phyloP scores from a whole-genome alignment of 2,113 vertebrate genomes.

The Trichechus manatus region DNA sequence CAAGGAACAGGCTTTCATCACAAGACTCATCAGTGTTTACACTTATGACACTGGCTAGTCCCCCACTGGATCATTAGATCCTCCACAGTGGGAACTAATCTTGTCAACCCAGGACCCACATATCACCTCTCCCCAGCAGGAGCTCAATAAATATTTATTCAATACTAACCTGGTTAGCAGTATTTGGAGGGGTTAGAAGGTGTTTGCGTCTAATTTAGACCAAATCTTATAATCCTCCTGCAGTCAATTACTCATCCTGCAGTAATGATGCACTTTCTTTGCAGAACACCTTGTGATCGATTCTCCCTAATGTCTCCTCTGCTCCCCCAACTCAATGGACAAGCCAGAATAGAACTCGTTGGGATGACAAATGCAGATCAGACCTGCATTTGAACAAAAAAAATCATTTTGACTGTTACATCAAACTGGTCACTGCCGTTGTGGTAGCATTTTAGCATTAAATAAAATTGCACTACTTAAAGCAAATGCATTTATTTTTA shows the following conservation, averaged over 20 bases:
- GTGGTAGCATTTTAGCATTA: background rate
- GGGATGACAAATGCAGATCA: background rate
- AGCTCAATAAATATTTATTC: slow-evolving; percentile 55
- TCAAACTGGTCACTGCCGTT: background rate
- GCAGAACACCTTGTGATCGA: background rate
- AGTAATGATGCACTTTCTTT: slow-evolving; percentile 49
- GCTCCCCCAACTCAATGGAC: background rate
- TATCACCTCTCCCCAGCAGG: background rate
- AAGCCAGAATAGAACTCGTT: background rate
- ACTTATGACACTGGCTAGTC: background rate
- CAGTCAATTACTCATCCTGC: slow-evolving; percentile 36
- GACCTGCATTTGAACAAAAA: background rate
- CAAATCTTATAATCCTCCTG: background rate
- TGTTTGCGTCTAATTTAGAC: slow-evolving; percentile 40
- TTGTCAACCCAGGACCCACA: background rate
- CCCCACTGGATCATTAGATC: background rate
- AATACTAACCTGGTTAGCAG: background rate
- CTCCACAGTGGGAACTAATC: background rate
- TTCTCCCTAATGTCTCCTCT: background rate
- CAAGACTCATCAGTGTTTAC: background rate
- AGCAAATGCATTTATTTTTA: background rate
- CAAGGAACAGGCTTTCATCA: background rate
- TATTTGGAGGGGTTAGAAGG: slow-evolving; percentile 11
- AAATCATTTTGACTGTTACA: background rate
- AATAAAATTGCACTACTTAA: slow-evolving; percentile 12